Conservation (phyloP, 2,113 vertebrate species). For the Ranitomeya variabilis region DNA sequence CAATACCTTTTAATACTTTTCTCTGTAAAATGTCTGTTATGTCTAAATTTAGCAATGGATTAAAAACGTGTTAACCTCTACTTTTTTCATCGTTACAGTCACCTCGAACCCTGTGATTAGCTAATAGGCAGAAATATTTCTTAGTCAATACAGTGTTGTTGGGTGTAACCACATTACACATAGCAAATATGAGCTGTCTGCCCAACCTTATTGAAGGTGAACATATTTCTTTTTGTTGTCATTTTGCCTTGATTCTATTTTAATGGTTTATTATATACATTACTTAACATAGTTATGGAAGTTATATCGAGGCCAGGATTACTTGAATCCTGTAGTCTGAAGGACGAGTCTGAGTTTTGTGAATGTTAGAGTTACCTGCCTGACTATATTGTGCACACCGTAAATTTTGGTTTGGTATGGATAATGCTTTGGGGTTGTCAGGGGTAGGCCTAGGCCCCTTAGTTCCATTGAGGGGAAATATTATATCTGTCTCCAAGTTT, state of each 20-base stretch:
- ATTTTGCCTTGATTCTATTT: not conserved
- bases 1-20: not conserved
- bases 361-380: too few relatives aligned
- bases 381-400: too few relatives aligned
- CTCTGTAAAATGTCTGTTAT: not conserved
- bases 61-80: conserved; percentile 5
- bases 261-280: not conserved
- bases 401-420: too few relatives aligned
- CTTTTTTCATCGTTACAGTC: not conserved
- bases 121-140: not conserved
- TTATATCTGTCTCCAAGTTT: too few relatives aligned
- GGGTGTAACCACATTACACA: conserved; percentile 19
- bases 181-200: not conserved
- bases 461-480: too few relatives aligned
- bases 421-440: too few relatives aligned
- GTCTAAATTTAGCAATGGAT: not conserved
- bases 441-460: too few relatives aligned
- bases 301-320: too few relatives aligned
- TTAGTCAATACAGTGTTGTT: not conserved
- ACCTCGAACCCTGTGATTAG: not conserved
- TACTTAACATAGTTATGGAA: not conserved
- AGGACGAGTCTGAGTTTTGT: too few relatives aligned
- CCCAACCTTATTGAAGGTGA: not conserved
- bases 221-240: not conserved
- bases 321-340: too few relatives aligned